A percentile compares a stretch with the other conserved stretches of the same genome.
phyloP scores from a whole-genome alignment of 2,797 vertebrate genomes.

The Parauchenoglanis punctatus region DNA sequence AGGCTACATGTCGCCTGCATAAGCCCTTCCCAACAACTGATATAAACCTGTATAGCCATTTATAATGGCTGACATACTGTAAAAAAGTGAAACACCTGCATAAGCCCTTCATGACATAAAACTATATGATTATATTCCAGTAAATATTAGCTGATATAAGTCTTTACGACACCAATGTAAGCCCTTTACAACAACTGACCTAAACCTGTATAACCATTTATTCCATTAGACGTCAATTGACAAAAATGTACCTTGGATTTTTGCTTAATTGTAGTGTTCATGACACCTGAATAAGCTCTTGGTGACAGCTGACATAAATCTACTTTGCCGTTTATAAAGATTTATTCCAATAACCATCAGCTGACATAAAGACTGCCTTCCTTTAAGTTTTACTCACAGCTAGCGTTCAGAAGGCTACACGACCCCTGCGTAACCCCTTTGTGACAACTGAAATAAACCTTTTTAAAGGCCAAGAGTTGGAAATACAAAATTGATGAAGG shows the following conservation, averaged over 20 bases:
- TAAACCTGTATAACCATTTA: not conserved
- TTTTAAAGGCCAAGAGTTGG: not conserved
- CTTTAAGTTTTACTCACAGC: not conserved
- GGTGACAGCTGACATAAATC: not conserved
- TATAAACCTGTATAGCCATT: not conserved
- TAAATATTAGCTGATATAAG: not conserved
- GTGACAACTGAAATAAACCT: not conserved
- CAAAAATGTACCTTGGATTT: not conserved
- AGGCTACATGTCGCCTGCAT: not conserved
- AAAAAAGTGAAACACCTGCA: not conserved
- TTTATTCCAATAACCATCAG: not conserved
- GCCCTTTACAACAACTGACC: not conserved
- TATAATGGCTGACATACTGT: not conserved
- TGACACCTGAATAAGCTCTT: not conserved
- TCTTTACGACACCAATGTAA: not conserved
- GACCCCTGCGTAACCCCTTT: not conserved
- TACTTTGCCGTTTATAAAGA: not conserved
- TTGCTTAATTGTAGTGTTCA: not conserved
- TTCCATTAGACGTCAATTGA: not conserved
- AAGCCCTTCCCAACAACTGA: not conserved
- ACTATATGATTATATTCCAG: not conserved
- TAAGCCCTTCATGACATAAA: not conserved
- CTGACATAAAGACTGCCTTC: not conserved
- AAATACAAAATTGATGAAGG: not conserved
- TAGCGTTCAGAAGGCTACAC: not conserved